Conservation (phyloP, 2,797 vertebrate genomes). For the Poeciliopsis gracilis region DNA sequence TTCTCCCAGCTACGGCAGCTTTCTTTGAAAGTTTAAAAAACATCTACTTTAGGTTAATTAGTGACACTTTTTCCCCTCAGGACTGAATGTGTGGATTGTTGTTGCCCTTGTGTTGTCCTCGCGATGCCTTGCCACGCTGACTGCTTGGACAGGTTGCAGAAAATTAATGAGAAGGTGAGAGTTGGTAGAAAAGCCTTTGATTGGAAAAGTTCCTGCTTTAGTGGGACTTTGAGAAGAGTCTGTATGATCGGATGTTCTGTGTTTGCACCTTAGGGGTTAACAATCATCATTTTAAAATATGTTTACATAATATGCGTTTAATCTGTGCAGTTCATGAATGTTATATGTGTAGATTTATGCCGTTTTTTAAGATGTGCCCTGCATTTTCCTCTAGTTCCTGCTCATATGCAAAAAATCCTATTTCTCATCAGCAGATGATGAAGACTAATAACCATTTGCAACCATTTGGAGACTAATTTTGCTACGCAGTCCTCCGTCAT, state of each 20-base stretch:
- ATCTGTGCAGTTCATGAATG: neutral
- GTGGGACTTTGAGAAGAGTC: neutral
- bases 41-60: neutral
- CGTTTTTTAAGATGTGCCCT: neutral
- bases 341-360: neutral
- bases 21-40: neutral
- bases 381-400: neutral
- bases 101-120: neutral
- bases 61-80: neutral
- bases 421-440: conserved; percentile 2
- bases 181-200: neutral
- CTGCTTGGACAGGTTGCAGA: neutral
- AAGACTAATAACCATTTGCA: conserved; percentile 7
- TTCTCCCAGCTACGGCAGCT: neutral
- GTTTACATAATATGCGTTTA: neutral
- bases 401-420: neutral
- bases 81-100: neutral
- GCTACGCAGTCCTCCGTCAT: conserved; percentile 16
- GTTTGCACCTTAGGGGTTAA: neutral
- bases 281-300: neutral
- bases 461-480: conserved; percentile 24
- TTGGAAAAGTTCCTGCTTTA: neutral
- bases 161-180: neutral
- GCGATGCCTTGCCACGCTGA: neutral
- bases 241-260: neutral